Base-by-base conservation (phyloP, 2,113 vertebrate genomes). In the Heterochromis multidens region DNA sequence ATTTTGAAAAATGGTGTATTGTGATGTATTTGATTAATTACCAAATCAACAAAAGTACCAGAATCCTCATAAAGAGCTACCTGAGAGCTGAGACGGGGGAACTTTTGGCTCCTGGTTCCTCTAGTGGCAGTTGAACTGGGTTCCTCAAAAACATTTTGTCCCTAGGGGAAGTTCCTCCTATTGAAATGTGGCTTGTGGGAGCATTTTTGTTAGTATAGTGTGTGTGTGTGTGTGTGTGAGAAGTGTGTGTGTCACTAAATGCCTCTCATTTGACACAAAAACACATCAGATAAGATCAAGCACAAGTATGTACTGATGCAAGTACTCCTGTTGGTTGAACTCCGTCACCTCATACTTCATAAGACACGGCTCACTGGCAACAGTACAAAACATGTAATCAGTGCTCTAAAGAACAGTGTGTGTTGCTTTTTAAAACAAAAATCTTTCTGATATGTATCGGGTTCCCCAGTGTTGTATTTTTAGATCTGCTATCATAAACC, bases 401-500 rank as follows among this genome's bases (percentile, higher is more conserved):
- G 46, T 31, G 46, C 25, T 31, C 43, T 52, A 31, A 31, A 72
- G 43, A 72, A 72, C 29, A 17, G 19, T 72, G 49, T 7, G 5
- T 72, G 25, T 49, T 74, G 17, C 25, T 31, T 52, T 54, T n/a
- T n/a, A n/a, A n/a, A n/a, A n/a, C n/a, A n/a, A n/a, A n/a, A n/a
- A n/a, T n/a, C 70, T 74, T 52, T 74, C 2, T 31, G 21, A 33
- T 49, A 1, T 65, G 62, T 43, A 65, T 80, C 46, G 16, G 78
- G 49, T 52, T 86, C 21, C 1, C 46, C 17, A 2, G 3, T n/a
- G 0, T 27, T 81, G 67, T 88, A 83, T 90, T 87, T 82, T 78
- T 83, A 90, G 81, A 77, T 49, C 1, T 23, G 79, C 79, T 33
- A 40, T 92, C 70, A 70, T 27, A 80, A 31, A 46, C 35, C 80